Conservation (phyloP, 2,113 vertebrate genomes). For the Colius striatus region DNA sequence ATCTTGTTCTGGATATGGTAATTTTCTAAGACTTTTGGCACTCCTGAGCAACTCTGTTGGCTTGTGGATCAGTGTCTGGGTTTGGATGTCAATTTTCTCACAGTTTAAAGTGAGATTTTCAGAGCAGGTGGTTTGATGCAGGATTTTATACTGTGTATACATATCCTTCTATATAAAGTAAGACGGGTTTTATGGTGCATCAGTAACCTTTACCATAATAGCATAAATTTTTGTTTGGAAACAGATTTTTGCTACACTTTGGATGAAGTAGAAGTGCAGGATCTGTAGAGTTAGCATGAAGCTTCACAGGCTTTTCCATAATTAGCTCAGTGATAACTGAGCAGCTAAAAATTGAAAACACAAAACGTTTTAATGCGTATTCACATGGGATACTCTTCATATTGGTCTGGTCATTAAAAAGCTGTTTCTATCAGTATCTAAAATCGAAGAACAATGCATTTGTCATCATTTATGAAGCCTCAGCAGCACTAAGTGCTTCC, state of each 20-base stretch:
- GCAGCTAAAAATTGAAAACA: neutral
- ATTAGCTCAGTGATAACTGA: neutral
- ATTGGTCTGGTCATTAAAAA: neutral
- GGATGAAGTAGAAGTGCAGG: neutral
- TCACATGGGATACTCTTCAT: neutral
- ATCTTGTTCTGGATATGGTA: neutral
- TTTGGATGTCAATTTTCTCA: neutral
- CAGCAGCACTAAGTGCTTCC: constrained; percentile 39
- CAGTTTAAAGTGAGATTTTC: neutral
- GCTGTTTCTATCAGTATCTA: neutral
- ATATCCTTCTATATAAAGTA: neutral
- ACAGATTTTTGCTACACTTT: neutral
- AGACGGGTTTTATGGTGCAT: fast-evolving
- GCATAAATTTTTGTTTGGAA: neutral
- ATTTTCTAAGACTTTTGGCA: neutral
- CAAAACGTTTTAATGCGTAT: neutral
- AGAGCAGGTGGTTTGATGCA: neutral
- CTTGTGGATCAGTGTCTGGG: neutral
- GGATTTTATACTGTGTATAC: neutral
- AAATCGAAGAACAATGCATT: neutral
- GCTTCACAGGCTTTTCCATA: neutral
- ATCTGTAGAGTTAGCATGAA: neutral
- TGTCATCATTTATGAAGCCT: constrained; percentile 6
- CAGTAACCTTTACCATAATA: neutral
- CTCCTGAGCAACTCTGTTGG: neutral